Base-by-base conservation (phyloP, 2,797 vertebrate species). In the Meriones psammophilus region DNA sequence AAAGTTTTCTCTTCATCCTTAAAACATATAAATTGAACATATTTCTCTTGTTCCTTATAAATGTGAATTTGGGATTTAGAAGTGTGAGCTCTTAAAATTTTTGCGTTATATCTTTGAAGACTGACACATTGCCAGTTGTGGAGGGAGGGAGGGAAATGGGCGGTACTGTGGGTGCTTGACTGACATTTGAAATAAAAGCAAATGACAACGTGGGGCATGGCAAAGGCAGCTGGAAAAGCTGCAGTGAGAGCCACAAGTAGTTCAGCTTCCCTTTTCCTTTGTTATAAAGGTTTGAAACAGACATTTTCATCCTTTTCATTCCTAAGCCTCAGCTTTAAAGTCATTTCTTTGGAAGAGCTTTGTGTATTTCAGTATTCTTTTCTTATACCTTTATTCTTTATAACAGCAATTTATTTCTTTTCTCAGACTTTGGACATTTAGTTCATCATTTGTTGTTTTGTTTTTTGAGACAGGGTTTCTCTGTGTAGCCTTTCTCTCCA, bases 281-380 rank as follows among this genome's bases (percentile, higher is more conserved):
- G 28, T 80, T 69, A 66, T n/a, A 95, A 46, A 88, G 76, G 50
- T 36, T 39, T 93, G 39, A 79, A 30, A 28, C 36, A 62, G 60
- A 8, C 79, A 64, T 73, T 36, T 73, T 39, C n/a, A 73, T 36
- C 69, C 85, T 94, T 42, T 92, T 88, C 46, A 81, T 62, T 54
- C 42, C 62, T 64, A 74, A 78, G 1, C 77, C 39, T 93, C 84
- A 77, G 77, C 54, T 91, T 91, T 91, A 92, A 88, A 80, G 92
- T 88, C 30, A 84, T 14, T 3, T 46, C 79, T 42, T 80, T 42
- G 76, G 91, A 89, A 93, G 86, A 96, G 39, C 46, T 77, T 85
- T 91, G 78, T 89, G 74, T 39, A 8, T 58, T 79, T 56, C 30
- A 22, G 6, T 39, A 39, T 20, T 14, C n/a, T 58, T 80, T 22